Evolutionary conservation across 2,113 vertebrate species (phyloP), one percentile per base, ranked within the genome.

Genomic region (Agelaius phoeniceus): DNA sequence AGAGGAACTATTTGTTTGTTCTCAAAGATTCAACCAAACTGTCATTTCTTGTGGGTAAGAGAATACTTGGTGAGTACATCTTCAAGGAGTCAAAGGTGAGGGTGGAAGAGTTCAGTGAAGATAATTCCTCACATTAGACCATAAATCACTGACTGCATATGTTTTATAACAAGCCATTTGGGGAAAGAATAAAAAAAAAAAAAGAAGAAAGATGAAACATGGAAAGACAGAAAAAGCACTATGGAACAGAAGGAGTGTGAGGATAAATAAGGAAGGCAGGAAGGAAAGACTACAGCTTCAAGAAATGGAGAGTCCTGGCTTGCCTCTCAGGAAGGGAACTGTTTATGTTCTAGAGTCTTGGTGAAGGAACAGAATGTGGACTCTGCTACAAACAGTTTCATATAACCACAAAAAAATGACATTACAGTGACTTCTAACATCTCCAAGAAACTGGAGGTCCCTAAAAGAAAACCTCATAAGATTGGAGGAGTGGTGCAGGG

Each of bases 251-350:
- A 93, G 87, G 87, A 94, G 59, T 51, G 78, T 88, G 93, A 93
- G 82, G 84, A 93, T 93, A 96, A 96, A 95, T 95, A 94, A 63
- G 75, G 68, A 90, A 94, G 59, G 59, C 67, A 91, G 71, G 61
- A 95, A 93, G 67, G 46, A 69, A 88, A 90, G 59, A 69, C 46
- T 83, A 11, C 5, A 3, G 13, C 55, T 85, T 83, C 28, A 52
- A 91, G 67, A 94, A 69, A 83, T 41, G 59, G 68, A 85, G 59
- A 83, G 57, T 19, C 57, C 39, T 37, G 28, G 20, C 28, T 88
- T 0, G 11, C 26, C 51, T 85, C 46, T 69, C 55, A 63, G 44
- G 61, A 43, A 49, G 11, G 27, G 54, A 85, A 39, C 7, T 1
- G 22, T 33, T 73, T n/a, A 10, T 33, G 20, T 77, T 67, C 51